A percentile compares a stretch with the other conserved stretches of the same genome.
Conservation (phyloP, 1,140 invertebrate genomes). For the Nixonia krombeini region DNA sequence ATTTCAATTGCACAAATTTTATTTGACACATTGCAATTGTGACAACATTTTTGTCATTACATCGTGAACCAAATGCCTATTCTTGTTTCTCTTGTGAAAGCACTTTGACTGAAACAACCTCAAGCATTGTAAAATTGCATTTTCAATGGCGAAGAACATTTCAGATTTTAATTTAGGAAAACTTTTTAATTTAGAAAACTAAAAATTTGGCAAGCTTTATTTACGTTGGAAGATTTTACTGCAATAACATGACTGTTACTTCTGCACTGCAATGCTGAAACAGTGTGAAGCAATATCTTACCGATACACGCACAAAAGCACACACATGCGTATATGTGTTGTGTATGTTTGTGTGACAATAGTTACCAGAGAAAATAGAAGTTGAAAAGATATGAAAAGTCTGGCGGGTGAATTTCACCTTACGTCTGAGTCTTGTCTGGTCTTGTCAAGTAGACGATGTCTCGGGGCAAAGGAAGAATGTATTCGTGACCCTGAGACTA, state of each 20-base stretch:
- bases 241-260: conserved; percentile 36
- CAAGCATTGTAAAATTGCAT: too few relatives aligned
- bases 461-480: conserved; percentile 6
- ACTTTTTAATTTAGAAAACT: too few relatives aligned
- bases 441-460: conserved; percentile 19
- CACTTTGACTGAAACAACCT: too few relatives aligned
- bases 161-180: too few relatives aligned
- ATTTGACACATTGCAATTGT: too few relatives aligned
- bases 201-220: too few relatives aligned
- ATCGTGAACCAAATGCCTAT: too few relatives aligned
- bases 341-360: conserved; percentile 24
- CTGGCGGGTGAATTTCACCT: conserved; percentile 18
- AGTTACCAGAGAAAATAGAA: conserved; percentile 25
- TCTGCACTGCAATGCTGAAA: conserved; percentile 17
- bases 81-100: too few relatives aligned
- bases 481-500: not conserved
- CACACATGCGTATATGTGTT: not conserved
- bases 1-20: too few relatives aligned
- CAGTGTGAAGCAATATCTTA: conserved; percentile 7
- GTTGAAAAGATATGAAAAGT: conserved; percentile 18
- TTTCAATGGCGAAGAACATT: too few relatives aligned
- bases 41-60: too few relatives aligned
- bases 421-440: conserved; percentile 17
- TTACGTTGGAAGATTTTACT: conserved; percentile 28
- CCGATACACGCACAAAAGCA: too few relatives aligned